phyloP scores from a whole-genome alignment of 2,888 invertebrate genomes.

The Drosophila parthenogenetica region DNA sequence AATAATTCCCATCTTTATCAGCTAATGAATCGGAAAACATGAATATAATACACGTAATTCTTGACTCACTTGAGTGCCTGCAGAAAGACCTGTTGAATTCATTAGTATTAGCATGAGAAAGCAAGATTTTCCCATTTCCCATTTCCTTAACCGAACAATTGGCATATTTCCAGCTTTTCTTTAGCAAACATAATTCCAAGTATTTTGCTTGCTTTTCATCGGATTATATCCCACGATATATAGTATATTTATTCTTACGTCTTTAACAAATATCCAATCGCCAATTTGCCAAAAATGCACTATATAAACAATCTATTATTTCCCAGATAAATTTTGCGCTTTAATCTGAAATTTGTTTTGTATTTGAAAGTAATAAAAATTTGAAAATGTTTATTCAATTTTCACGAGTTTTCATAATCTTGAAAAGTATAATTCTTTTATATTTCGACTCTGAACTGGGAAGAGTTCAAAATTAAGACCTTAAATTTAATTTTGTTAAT shows the following conservation, averaged over 20 bases:
- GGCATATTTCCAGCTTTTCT: conserved; percentile 44
- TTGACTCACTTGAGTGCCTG: conserved; percentile 14
- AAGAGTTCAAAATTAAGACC: no score
- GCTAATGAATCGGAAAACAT: conserved; percentile 7
- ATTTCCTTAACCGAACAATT: no score
- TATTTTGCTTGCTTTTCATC: conserved; percentile 24
- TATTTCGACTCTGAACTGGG: no score
- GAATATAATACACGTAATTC: conserved; percentile 18
- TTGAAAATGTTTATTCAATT: neutral
- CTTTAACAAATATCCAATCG: conserved; percentile 1
- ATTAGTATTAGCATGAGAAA: neutral
- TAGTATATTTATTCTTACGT: conserved; percentile 4
- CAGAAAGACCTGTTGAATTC: conserved; percentile 6
- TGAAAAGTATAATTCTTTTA: no score
- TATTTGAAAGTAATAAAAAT: conserved; percentile 7
- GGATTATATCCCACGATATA: neutral
- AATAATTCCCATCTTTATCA: conserved; percentile 8
- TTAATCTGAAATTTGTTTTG: conserved; percentile 7
- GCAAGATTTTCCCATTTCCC: neutral
- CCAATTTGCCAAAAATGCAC: conserved; percentile 16
- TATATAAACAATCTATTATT: neutral
- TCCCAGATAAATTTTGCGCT: neutral
- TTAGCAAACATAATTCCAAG: conserved; percentile 18
- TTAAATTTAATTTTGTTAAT: no score
- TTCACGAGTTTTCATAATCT: no score